These are phyloP conservation scores for Marisa cornuarietis DNA, from an alignment of 1,140 invertebrate species.

Conservation along the genomic window DNA sequence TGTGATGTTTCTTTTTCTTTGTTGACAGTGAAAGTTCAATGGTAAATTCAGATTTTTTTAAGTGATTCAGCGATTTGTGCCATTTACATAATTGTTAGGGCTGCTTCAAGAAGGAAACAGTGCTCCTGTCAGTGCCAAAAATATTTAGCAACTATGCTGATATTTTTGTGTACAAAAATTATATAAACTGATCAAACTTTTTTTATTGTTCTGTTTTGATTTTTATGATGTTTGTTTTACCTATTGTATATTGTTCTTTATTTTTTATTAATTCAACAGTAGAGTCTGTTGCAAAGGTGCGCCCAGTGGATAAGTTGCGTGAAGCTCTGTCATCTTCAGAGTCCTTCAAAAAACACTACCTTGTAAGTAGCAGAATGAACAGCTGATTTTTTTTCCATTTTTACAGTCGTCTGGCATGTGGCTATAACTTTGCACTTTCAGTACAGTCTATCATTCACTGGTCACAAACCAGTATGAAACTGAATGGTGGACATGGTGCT, in stretches of 20 bases:
- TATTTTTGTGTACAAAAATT: too few species aligned
- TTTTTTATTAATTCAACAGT: too few species aligned
- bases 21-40: background rate
- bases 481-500: too few species aligned
- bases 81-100: background rate
- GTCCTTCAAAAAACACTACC: constrained; percentile 88
- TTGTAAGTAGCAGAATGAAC: constrained; percentile 68
- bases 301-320: constrained; percentile 81
- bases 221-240: constrained; percentile 2
- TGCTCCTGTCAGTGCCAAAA: too few species aligned
- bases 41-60: background rate
- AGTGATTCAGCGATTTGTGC: background rate
- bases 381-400: too few species aligned
- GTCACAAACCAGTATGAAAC: too few species aligned
- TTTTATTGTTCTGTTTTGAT: background rate
- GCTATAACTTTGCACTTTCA: too few species aligned
- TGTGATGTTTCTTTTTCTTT: too few species aligned
- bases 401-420: too few species aligned
- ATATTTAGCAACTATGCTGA: too few species aligned
- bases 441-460: too few species aligned
- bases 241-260: background rate
- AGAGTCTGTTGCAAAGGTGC: constrained; percentile 61
- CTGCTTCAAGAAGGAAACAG: too few species aligned
- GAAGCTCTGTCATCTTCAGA: constrained; percentile 90
- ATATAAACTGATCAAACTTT: background rate